Base-by-base conservation (phyloP, 2,797 vertebrate species). In the Intellagama lesueurii region DNA sequence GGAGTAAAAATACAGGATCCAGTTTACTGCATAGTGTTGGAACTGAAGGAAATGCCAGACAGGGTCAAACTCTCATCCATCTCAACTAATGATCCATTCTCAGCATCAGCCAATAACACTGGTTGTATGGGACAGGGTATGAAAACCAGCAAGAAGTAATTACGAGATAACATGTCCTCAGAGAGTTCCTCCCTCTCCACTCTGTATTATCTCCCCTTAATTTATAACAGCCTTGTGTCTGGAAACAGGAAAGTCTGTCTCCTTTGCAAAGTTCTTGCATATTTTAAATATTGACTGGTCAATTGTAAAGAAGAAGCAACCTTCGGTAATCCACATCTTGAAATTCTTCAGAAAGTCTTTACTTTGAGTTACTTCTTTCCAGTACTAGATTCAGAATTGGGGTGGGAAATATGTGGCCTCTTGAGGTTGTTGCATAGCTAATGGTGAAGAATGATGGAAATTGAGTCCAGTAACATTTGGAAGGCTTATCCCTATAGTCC, bases 121-220 rank as follows among this genome's bases (percentile, higher is more conserved):
- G n/a, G 32, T 4, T 11, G 1, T 3, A 56, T 22, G 80, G 49
- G 22, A 83, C 64, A 12, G 72, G n/a, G 2, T 40, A 73, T 52
- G 80, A 52, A 90, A 72, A 83, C 52, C 17, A 64, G 56, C 60
- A 90, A 69, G 24, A 90, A 88, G 73, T 76, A 86, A 76, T 44
- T 69, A 64, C 72, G 17, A 77, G 66, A 69, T 78, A 72, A 5
- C 17, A 76, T 47, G 30, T 35, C 49, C 66, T 77, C 17, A 83
- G 24, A 69, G 11, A 40, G 5, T 32, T 66, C 12, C 7, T 83
- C 30, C 32, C 17, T 30, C 26, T 19, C 9, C 26, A 40, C 26
- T 22, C 73, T 78, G 11, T 86, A 24, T 52, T 22, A 12, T 49
- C 64, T 82, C 47, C 28, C n/a, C 28, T 70, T 68, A 70, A 77